phyloP scores from a whole-genome alignment of 30 jellyfish, hydroid and myxozoan genomes.

The Hydra vulgaris region DNA sequence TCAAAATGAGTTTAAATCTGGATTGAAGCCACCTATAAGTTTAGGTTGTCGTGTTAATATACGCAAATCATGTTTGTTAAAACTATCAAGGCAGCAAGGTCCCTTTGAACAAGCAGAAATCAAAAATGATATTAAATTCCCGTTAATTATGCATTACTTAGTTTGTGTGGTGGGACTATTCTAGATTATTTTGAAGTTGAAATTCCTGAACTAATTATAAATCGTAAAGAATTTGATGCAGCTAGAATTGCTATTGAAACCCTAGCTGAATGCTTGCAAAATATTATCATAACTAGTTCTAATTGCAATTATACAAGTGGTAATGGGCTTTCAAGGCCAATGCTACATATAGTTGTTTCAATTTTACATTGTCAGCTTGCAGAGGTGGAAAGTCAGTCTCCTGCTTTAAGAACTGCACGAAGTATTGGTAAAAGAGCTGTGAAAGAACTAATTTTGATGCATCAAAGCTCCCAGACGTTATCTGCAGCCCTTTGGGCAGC shows the following conservation, averaged over 20 bases:
- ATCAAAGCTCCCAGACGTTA: slow-evolving; percentile 78
- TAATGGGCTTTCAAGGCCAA: slow-evolving; percentile 63
- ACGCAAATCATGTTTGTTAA: slow-evolving; percentile 63
- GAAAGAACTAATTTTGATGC: slow-evolving; percentile 79
- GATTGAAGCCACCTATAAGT: slow-evolving; percentile 78
- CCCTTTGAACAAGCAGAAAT: slow-evolving; percentile 96
- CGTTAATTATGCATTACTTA: slow-evolving; percentile 64
- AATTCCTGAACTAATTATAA: slow-evolving; percentile 44
- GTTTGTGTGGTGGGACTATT: slow-evolving; percentile 39
- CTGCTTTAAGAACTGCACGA: slow-evolving; percentile 94
- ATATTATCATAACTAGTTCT: slow-evolving; percentile 23
- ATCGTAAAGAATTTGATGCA: slow-evolving; percentile 56
- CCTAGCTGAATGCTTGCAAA: slow-evolving; percentile 51
- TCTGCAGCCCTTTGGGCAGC: slow-evolving; percentile 95
- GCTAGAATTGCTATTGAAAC: too few species aligned
- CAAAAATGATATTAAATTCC: slow-evolving; percentile 50
- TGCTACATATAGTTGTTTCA: slow-evolving; percentile 82
- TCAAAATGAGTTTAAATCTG: slow-evolving; percentile 53
- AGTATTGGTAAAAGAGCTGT: slow-evolving; percentile 94
- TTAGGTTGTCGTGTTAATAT: slow-evolving; percentile 91
- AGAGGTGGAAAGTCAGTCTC: slow-evolving; percentile 85
- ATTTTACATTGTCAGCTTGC: slow-evolving; percentile 72
- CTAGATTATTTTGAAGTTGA: slow-evolving; percentile 42
- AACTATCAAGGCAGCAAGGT: slow-evolving; percentile 71
- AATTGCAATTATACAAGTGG: slow-evolving; percentile 14